phyloP scores from a whole-genome alignment of 92 coral and sea anemone species.

The Palythoa caribaeorum region DNA sequence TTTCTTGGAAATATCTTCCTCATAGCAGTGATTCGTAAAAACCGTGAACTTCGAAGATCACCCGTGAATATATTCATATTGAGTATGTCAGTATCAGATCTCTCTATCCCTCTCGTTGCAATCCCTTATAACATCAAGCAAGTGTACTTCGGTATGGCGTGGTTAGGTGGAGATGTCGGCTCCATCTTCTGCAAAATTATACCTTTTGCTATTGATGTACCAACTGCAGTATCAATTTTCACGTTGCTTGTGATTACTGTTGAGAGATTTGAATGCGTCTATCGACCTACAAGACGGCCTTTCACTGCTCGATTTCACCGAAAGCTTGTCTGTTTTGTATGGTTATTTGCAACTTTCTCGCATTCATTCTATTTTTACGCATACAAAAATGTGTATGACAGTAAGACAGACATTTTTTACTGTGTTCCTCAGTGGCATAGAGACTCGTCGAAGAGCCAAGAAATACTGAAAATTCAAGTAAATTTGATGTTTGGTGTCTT shows the following conservation, averaged over 20 bases:
- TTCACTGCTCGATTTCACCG: constrained; percentile 7
- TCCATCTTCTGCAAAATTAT: constrained; percentile 24
- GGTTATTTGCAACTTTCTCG: constrained; percentile 12
- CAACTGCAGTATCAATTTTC: constrained; percentile 37
- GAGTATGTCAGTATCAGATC: constrained; percentile 37
- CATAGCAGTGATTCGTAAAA: constrained; percentile 8
- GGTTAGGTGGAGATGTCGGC: constrained; percentile 25
- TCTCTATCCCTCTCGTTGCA: constrained; percentile 1
- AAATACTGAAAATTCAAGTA: constrained; percentile 12
- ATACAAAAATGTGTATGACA: not conserved
- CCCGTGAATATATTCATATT: constrained; percentile 19
- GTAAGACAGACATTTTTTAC: not conserved
- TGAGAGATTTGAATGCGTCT: constrained; percentile 24
- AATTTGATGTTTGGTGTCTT: not conserved
- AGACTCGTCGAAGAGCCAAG: not conserved
- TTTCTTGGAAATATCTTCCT: constrained; percentile 16
- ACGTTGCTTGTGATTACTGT: constrained; percentile 32
- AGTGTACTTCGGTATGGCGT: not conserved
- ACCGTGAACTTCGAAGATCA: constrained; percentile 3
- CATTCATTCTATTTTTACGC: constrained; percentile 30
- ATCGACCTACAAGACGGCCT: constrained; percentile 3
- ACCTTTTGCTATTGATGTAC: not conserved
- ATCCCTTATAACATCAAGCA: constrained; percentile 24
- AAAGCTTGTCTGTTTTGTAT: constrained; percentile 11
- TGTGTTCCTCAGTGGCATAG: constrained; percentile 9